A percentile compares a stretch with the other conserved stretches of the same genome.
Evolutionary conservation across 2,797 vertebrate species (phyloP).

Genomic region (Cetoscarus ocellatus): DNA sequence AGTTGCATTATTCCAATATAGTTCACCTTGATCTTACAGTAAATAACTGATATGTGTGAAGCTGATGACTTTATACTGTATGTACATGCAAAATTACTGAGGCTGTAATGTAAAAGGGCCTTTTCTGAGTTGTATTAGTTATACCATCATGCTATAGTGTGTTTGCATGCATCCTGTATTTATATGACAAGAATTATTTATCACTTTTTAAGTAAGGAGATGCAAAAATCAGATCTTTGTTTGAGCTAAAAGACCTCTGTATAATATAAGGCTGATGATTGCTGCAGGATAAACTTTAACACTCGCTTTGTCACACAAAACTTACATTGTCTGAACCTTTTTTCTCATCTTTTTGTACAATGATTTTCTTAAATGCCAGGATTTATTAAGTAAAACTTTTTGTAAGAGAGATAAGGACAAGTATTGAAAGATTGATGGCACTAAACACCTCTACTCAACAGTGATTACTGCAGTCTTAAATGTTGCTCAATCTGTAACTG

Average conservation of each 20-base stretch:
- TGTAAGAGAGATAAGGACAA: constrained; percentile 1
- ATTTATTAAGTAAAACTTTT: constrained; percentile 5
- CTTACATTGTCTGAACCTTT: constrained; percentile 6
- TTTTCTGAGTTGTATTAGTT: no score
- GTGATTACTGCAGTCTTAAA: not conserved
- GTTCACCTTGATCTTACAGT: no score
- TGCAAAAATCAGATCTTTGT: not conserved
- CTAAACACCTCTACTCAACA: constrained; percentile 30
- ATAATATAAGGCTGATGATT: not conserved
- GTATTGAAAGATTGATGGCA: constrained; percentile 3
- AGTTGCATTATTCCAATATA: no score
- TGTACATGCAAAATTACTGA: no score
- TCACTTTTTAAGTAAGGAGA: not conserved
- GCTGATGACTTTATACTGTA: no score
- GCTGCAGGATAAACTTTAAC: constrained; percentile 36
- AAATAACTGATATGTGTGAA: no score
- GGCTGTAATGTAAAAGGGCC: no score
- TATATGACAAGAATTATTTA: no score
- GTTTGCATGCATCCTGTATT: not conserved
- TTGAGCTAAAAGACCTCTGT: not conserved
- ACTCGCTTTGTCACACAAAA: constrained; percentile 3
- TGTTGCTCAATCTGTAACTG: constrained; percentile 39
- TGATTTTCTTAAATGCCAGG: not conserved
- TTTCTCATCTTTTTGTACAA: not conserved
- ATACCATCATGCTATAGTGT: not conserved